Evolutionary conservation across 2,888 invertebrate genomes (phyloP).

Genomic region (Drosophila cognata): DNA sequence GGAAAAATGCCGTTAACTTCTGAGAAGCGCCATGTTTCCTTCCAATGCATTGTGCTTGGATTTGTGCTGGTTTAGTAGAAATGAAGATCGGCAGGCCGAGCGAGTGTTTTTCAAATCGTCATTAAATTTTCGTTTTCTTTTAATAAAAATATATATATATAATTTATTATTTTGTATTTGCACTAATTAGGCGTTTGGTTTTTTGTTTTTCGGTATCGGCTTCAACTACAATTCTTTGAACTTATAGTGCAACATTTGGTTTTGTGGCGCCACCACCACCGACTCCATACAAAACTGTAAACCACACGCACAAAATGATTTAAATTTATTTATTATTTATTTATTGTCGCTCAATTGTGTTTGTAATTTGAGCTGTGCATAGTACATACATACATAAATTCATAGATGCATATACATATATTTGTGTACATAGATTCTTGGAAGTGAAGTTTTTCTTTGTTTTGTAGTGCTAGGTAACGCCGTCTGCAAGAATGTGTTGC

Average conservation of each 20-base stretch:
- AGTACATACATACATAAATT: background rate
- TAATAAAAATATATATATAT: background rate
- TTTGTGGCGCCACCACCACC: conserved; percentile 27
- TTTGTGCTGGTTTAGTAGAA: conserved; percentile 8
- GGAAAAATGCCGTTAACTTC: conserved; percentile 41
- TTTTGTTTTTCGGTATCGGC: conserved; percentile 7
- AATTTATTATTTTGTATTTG: background rate
- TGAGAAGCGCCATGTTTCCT: conserved; percentile 19
- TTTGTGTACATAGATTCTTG: background rate
- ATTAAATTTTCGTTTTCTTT: conserved; percentile 15
- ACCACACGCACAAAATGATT: background rate
- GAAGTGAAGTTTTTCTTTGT: background rate
- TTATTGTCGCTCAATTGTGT: conserved; percentile 11
- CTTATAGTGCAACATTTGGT: conserved; percentile 36
- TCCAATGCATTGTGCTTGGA: conserved; percentile 10
- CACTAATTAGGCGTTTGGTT: background rate
- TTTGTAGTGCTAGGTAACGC: conserved; percentile 16
- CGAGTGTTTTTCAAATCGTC: conserved; percentile 23
- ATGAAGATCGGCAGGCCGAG: conserved; percentile 23
- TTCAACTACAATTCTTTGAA: conserved; percentile 29
- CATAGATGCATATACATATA: background rate
- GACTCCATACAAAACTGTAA: background rate
- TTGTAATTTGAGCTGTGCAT: conserved; percentile 9
- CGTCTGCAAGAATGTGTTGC: conserved; percentile 3
- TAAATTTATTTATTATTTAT: no score